Base-by-base conservation (phyloP, 2,888 invertebrate genomes). In the Beris morrisii region DNA sequence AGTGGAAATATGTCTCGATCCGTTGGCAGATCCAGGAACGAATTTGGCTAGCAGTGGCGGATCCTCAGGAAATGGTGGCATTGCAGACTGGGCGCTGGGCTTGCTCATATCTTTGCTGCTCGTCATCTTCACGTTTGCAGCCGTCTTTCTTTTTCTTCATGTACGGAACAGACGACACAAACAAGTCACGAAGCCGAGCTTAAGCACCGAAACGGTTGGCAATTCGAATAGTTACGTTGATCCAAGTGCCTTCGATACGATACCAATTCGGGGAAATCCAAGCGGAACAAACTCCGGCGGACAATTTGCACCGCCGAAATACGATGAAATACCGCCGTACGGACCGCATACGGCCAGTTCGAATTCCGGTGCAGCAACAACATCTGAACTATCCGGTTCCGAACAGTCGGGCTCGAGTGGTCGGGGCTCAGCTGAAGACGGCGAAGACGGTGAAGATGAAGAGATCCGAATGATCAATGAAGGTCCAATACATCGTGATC, bases 401-500 rank as follows among this genome's bases (percentile, higher is more conserved):
- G 96, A 96, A 71, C 95, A 95, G 74, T 95, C 95, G 0, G 96
- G 96, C 0, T 96, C 96, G 0, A 96, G 96, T 76, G 97, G 97
- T 0, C 85, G 97, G 54, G 97, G 97, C 0, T 97, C 97, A 0
- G 97, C 96, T 2, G 97, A 97, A 81, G 96, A 96, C 72, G 92
- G 91, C 0, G 92, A 92, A 72, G 93, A 93, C 75, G 92, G 92
- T 1, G 95, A 95, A 74, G 97, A 97, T 76, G 97, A 97, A 79
- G 97, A 97, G 80, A 96, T 97, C 63, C 85, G 96, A 72, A 97
- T 96, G 95, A 97, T 97, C 71, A 96, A 96, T 77, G 95, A 97
- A 79, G 92, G 94, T 0, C 92, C 92, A 0, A 80, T 93, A 44
- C 91, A 93, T 77, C 83, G 88, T 69, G 90, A 90, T 76, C 85